A percentile compares a stretch with the other conserved stretches of the same genome.
These are phyloP conservation scores for Trachelus tabidus DNA, from an alignment of 2,888 invertebrate genomes.

Conservation along the genomic window DNA sequence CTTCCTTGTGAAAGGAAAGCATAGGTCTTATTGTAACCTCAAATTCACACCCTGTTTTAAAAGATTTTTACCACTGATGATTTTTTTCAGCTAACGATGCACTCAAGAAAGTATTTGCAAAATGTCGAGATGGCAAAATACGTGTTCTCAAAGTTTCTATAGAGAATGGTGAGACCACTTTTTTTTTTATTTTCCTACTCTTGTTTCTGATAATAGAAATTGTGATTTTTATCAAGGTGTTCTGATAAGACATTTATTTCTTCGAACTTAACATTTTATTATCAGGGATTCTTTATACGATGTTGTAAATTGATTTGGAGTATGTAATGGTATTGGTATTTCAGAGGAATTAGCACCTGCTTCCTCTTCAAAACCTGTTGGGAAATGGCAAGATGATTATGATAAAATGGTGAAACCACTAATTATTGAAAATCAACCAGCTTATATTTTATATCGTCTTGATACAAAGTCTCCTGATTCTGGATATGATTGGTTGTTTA, in stretches of 20 bases:
- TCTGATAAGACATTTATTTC: not conserved
- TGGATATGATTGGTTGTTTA: constrained; percentile 91
- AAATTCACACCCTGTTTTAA: constrained; percentile 13
- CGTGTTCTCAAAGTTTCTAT: constrained; percentile 86
- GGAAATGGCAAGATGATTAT: constrained; percentile 88
- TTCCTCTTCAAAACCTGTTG: constrained; percentile 74
- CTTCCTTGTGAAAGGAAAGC: constrained; percentile 15
- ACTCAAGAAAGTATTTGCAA: constrained; percentile 83
- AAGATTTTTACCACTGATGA: constrained; percentile 17
- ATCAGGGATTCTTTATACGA: not conserved
- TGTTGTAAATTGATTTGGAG: no score
- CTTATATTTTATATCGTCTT: constrained; percentile 85
- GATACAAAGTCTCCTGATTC: constrained; percentile 80
- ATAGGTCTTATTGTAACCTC: constrained; percentile 12
- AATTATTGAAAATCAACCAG: constrained; percentile 84
- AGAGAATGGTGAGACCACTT: constrained; percentile 78
- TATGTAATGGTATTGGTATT: constrained; percentile 42
- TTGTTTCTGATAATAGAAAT: constrained; percentile 16
- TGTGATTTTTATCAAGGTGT: constrained; percentile 1
- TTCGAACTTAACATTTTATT: no score
- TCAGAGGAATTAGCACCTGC: constrained; percentile 81
- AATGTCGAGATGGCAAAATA: constrained; percentile 84
- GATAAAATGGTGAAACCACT: constrained; percentile 79
- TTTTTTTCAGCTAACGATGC: constrained; percentile 81
- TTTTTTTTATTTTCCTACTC: constrained; percentile 17